These are phyloP conservation scores for Caradrina kadenii DNA, from an alignment of 2,888 invertebrate genomes.

Conservation along the genomic window DNA sequence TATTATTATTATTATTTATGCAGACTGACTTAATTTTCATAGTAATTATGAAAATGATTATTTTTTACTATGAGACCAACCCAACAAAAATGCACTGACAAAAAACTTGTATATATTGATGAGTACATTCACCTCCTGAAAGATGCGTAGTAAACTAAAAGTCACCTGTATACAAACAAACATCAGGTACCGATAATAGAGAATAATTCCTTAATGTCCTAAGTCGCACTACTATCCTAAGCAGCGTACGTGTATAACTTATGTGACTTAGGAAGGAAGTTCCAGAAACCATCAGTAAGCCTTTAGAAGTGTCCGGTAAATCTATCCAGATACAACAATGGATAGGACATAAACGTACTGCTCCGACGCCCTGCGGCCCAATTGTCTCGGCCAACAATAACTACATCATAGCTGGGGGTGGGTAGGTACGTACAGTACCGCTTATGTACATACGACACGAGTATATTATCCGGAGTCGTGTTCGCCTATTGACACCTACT, in stretches of 20 bases:
- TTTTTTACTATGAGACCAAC: too few relatives aligned
- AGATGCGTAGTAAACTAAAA: background rate
- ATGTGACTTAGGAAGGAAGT: slow-evolving; percentile 49
- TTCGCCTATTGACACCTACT: slow-evolving; percentile 58
- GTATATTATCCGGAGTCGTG: slow-evolving; percentile 44
- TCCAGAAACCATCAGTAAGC: slow-evolving; percentile 44
- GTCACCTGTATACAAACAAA: background rate
- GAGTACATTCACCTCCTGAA: background rate
- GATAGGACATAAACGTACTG: slow-evolving; percentile 50
- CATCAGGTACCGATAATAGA: slow-evolving; percentile 3
- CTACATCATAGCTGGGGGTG: slow-evolving; percentile 48
- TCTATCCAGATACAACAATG: slow-evolving; percentile 58
- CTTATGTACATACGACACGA: slow-evolving; percentile 37
- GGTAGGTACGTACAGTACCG: slow-evolving; percentile 10
- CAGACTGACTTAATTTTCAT: too few relatives aligned
- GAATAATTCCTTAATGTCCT: background rate
- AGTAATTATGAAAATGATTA: too few relatives aligned
- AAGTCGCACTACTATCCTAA: slow-evolving; percentile 4
- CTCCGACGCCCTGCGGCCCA: slow-evolving; percentile 38
- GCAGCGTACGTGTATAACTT: slow-evolving; percentile 16
- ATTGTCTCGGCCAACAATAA: slow-evolving; percentile 59
- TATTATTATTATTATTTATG: too few relatives aligned
- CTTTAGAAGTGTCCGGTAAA: slow-evolving; percentile 51
- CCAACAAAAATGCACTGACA: too few relatives aligned
- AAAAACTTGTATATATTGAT: background rate